Evolutionary conservation across 2,888 invertebrate species (phyloP).

Genomic region (Cheilosia pagana): DNA sequence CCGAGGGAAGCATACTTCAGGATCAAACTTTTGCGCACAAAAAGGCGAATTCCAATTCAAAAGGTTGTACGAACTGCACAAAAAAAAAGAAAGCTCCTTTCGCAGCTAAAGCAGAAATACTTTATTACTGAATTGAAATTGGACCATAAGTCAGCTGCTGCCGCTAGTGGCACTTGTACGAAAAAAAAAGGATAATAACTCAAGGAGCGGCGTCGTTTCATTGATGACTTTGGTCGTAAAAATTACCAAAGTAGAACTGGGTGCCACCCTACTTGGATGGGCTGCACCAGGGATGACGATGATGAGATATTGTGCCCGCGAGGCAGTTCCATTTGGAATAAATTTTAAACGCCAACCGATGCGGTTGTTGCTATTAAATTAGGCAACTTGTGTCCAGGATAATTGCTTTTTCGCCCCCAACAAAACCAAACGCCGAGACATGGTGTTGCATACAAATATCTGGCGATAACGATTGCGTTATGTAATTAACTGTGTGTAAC

Average conservation of each 20-base stretch:
- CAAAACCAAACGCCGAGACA: neutral
- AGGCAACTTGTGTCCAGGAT: constrained; percentile 38
- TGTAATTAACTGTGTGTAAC: constrained; percentile 31
- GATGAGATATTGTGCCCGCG: constrained; percentile 9
- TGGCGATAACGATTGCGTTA: constrained; percentile 50
- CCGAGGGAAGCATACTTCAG: constrained; percentile 29
- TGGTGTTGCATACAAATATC: constrained; percentile 62
- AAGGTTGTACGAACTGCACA: constrained; percentile 34
- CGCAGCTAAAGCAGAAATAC: constrained; percentile 17
- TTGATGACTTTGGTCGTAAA: constrained; percentile 58
- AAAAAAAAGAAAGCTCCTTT: neutral
- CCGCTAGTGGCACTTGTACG: constrained; percentile 6
- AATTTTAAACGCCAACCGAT: constrained; percentile 3
- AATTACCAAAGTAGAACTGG: constrained; percentile 24
- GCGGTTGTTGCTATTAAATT: constrained; percentile 52
- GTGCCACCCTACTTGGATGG: too few species aligned
- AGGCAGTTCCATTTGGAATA: constrained; percentile 28
- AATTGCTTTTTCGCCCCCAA: constrained; percentile 50
- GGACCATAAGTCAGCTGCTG: constrained; percentile 54
- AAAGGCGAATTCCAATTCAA: constrained; percentile 39
- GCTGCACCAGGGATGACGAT: too few species aligned
- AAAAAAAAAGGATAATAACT: constrained; percentile 48
- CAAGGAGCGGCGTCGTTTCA: constrained; percentile 52
- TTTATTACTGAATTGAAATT: constrained; percentile 52
- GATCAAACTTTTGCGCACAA: constrained; percentile 32